These are phyloP conservation scores for Amblyteles armatorius DNA, from an alignment of 2,888 invertebrate genomes.

Conservation along the genomic window DNA sequence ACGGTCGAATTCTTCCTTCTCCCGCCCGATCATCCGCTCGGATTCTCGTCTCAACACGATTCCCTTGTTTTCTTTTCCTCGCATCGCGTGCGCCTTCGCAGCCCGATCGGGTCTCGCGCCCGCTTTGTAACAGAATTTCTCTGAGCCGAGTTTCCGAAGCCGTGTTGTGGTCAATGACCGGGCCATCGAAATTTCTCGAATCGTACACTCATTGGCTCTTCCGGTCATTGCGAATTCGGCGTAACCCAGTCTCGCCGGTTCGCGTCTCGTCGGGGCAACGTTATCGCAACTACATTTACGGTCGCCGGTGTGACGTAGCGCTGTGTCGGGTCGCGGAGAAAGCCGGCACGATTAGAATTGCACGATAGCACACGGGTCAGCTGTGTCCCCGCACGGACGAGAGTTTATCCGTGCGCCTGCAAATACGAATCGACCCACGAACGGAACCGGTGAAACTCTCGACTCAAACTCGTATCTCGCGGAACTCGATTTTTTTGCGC, in stretches of 20 bases:
- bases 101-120: neutral
- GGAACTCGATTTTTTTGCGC: constrained; percentile 22
- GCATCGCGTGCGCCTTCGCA: constrained; percentile 33
- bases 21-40: constrained; percentile 50
- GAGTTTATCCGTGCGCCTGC: neutral
- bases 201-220: neutral
- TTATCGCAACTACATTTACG: constrained; percentile 19
- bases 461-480: constrained; percentile 18
- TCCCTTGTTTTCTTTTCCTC: constrained; percentile 25
- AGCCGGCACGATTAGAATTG: constrained; percentile 28
- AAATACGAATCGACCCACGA: neutral
- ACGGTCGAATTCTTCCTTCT: constrained; percentile 69
- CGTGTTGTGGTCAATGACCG: too few relatives aligned
- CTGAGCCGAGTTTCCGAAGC: too few relatives aligned
- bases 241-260: neutral
- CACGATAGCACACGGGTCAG: constrained; percentile 39
- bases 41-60: constrained; percentile 25
- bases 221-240: constrained; percentile 1
- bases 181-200: too few relatives aligned
- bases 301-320: neutral
- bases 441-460: neutral
- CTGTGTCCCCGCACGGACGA: neutral
- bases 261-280: neutral
- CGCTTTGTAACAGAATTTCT: too few relatives aligned
- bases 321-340: constrained; percentile 22